Evolutionary conservation across 2,888 invertebrate genomes (phyloP).

Genomic region (Prostheceraeus crozeri): DNA sequence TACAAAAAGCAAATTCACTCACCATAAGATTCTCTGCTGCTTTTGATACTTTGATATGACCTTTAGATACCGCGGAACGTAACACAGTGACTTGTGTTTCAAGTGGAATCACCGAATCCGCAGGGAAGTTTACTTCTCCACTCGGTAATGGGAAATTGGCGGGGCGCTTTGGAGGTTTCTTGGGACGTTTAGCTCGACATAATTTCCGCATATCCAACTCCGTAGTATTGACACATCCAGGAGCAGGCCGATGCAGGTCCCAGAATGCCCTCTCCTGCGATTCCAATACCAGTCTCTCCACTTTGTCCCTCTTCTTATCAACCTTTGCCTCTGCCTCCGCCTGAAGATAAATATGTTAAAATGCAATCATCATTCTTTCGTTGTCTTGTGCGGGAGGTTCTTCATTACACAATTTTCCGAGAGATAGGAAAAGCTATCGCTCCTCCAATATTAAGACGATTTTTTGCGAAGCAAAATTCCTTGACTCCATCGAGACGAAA

Average conservation of each 20-base stretch:
- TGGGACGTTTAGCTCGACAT: conserved; percentile 58
- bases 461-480: too few relatives aligned
- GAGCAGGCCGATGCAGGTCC: conserved; percentile 98
- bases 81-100: not conserved
- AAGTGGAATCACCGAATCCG: not conserved
- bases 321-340: conserved; percentile 38
- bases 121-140: conserved; percentile 46
- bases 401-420: too few relatives aligned
- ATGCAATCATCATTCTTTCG: too few relatives aligned
- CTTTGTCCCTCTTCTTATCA: conserved; percentile 78
- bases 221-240: conserved; percentile 96
- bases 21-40: conserved; percentile 46
- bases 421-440: too few relatives aligned
- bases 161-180: conserved; percentile 25
- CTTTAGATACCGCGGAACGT: not conserved
- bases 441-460: too few relatives aligned
- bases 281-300: conserved; percentile 93
- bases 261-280: conserved; percentile 98
- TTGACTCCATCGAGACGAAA: too few relatives aligned
- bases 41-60: conserved; percentile 53
- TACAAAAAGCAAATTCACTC: not conserved
- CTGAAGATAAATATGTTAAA: too few relatives aligned
- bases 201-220: conserved; percentile 96
- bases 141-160: conserved; percentile 58
- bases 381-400: too few relatives aligned